Conservation (phyloP, 2,888 invertebrate genomes). For the Dorcus parallelipipedus region DNA sequence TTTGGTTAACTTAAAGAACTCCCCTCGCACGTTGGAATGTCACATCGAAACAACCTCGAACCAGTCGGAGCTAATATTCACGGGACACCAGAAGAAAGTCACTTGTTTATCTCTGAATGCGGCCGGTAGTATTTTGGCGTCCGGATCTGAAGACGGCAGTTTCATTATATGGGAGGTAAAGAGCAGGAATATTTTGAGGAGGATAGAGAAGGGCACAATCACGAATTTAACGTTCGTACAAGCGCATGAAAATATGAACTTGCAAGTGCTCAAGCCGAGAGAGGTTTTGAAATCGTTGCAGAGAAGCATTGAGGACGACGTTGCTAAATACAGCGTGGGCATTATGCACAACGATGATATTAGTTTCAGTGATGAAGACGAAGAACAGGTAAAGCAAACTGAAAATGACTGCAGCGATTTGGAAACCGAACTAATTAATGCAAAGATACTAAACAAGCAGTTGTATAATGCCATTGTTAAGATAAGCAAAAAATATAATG, state of each 20-base stretch:
- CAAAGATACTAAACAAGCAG: slow-evolving; percentile 58
- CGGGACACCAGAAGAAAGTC: slow-evolving; percentile 67
- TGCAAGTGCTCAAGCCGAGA: slow-evolving; percentile 57
- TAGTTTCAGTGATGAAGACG: slow-evolving; percentile 34
- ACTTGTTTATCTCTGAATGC: slow-evolving; percentile 70
- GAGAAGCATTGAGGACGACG: slow-evolving; percentile 58
- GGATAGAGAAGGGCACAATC: slow-evolving; percentile 67
- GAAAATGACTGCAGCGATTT: slow-evolving; percentile 29
- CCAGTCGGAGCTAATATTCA: slow-evolving; percentile 48
- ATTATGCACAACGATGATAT: slow-evolving; percentile 48
- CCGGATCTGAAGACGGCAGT: slow-evolving; percentile 71
- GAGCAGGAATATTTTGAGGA: slow-evolving; percentile 70
- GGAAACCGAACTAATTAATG: slow-evolving; percentile 52
- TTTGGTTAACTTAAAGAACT: slow-evolving; percentile 63
- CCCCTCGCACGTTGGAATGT: slow-evolving; percentile 61
- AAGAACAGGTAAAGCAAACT: slow-evolving; percentile 15
- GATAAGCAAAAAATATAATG: background rate
- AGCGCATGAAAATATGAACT: slow-evolving; percentile 58
- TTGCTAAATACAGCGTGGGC: slow-evolving; percentile 51
- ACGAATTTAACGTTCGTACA: slow-evolving; percentile 67
- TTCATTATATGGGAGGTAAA: slow-evolving; percentile 79
- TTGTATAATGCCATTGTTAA: slow-evolving; percentile 50
- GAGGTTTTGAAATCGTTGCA: slow-evolving; percentile 61
- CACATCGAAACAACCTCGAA: slow-evolving; percentile 50
- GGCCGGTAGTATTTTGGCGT: slow-evolving; percentile 68